Conservation (phyloP, 2,797 vertebrate genomes). For the Arremon aurantiirostris region DNA sequence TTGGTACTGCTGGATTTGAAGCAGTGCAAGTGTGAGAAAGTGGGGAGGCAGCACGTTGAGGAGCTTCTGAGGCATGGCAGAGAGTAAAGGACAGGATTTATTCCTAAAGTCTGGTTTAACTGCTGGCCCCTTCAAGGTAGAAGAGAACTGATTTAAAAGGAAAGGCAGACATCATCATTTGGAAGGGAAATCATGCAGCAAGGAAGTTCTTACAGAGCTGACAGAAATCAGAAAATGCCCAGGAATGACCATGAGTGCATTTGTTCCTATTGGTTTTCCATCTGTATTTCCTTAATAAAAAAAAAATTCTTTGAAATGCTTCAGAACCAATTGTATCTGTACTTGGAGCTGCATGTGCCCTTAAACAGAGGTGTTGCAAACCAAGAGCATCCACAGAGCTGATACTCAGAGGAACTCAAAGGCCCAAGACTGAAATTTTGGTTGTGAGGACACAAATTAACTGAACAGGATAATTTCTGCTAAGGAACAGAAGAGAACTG, state of each 20-base stretch:
- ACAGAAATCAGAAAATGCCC: not conserved
- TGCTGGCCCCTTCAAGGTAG: not conserved
- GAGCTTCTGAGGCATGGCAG: not conserved
- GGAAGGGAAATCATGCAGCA: not conserved
- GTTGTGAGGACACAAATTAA: not conserved
- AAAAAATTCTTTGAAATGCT: not conserved
- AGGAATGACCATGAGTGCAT: not conserved
- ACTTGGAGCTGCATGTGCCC: not conserved
- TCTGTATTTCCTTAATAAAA: not conserved
- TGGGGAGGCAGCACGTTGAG: not conserved
- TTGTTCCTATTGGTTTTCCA: not conserved
- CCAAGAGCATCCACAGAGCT: not conserved
- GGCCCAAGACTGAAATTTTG: not conserved
- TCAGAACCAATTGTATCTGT: not conserved
- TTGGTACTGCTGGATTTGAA: not conserved
- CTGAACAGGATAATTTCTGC: not conserved
- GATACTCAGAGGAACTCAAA: not conserved
- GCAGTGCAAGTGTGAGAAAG: not conserved
- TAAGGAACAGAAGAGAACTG: not conserved
- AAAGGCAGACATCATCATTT: not conserved
- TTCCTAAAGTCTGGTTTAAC: not conserved
- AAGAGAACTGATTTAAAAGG: not conserved
- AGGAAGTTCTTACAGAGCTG: not conserved
- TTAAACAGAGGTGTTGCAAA: not conserved
- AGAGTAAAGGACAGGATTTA: not conserved